phyloP scores from a whole-genome alignment of 2,113 vertebrate genomes.

The Scalopus aquaticus region DNA sequence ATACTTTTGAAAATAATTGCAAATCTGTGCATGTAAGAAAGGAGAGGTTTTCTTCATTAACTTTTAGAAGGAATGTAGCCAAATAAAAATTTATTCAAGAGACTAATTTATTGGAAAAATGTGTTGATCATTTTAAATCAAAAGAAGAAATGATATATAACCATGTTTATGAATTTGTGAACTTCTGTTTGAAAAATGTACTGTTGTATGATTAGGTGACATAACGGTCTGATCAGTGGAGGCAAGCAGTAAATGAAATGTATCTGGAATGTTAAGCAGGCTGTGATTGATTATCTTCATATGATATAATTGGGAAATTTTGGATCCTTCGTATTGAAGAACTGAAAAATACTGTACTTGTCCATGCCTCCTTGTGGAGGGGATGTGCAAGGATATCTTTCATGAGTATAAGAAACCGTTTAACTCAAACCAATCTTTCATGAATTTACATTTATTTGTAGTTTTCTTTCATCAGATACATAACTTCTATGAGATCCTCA shows the following conservation, averaged over 20 bases:
- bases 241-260: background rate
- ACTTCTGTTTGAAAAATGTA: background rate
- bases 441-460: background rate
- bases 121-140: background rate
- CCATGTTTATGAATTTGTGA: background rate
- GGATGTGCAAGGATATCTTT: background rate
- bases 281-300: background rate
- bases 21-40: background rate
- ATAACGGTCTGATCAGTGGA: background rate
- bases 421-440: background rate
- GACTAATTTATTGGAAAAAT: background rate
- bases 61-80: background rate
- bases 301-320: background rate
- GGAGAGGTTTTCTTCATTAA: background rate
- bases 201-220: background rate
- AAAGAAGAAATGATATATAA: background rate
- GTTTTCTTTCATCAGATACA: background rate
- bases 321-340: conserved; percentile 11
- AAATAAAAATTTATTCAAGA: conserved; percentile 15
- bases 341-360: background rate
- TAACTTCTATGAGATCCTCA: background rate
- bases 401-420: background rate
- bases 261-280: background rate
- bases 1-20: background rate
- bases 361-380: background rate